phyloP scores from a whole-genome alignment of 2,888 invertebrate species.

The Drosophila sordidula region DNA sequence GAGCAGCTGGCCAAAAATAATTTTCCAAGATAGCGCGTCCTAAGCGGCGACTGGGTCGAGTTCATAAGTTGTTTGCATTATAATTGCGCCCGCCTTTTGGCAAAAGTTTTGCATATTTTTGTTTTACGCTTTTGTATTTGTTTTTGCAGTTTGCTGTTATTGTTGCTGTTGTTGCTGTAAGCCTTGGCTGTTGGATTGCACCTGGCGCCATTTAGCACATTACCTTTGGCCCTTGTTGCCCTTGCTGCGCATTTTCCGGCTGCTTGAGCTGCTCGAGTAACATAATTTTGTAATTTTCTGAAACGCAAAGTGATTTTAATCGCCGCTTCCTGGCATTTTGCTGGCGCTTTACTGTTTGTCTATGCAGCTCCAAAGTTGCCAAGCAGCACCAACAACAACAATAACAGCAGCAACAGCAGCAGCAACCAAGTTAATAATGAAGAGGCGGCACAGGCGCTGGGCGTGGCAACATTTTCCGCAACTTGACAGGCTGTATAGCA shows the following conservation, averaged over 20 bases:
- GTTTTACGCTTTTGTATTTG: constrained; percentile 18
- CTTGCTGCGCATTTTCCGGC: constrained; percentile 64
- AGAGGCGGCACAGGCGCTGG: constrained; percentile 9
- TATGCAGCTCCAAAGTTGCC: constrained; percentile 14
- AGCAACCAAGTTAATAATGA: constrained; percentile 22
- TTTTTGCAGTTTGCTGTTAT: not conserved
- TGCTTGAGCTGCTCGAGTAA: constrained; percentile 61
- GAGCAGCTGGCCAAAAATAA: constrained; percentile 48
- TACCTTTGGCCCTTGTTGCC: constrained; percentile 14
- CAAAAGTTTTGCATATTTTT: constrained; percentile 50
- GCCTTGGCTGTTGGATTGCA: constrained; percentile 46
- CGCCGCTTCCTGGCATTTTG: constrained; percentile 61
- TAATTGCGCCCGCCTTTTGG: constrained; percentile 38
- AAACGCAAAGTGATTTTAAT: constrained; percentile 78
- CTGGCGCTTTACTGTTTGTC: constrained; percentile 29
- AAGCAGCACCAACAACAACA: constrained; percentile 22
- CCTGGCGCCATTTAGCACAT: constrained; percentile 42
- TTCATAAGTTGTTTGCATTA: constrained; percentile 36
- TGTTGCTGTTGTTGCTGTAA: constrained; percentile 8
- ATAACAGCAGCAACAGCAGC: not conserved
- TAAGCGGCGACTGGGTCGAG: constrained; percentile 10
- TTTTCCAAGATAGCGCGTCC: constrained; percentile 61
- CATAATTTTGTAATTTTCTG: constrained; percentile 74
- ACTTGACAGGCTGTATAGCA: constrained; percentile 35
- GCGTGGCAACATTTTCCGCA: constrained; percentile 38